A percentile compares a stretch with the other conserved stretches of the same genome.
phyloP scores from a whole-genome alignment of 1,140 invertebrate genomes.

The Stegodyphus dumicola region DNA sequence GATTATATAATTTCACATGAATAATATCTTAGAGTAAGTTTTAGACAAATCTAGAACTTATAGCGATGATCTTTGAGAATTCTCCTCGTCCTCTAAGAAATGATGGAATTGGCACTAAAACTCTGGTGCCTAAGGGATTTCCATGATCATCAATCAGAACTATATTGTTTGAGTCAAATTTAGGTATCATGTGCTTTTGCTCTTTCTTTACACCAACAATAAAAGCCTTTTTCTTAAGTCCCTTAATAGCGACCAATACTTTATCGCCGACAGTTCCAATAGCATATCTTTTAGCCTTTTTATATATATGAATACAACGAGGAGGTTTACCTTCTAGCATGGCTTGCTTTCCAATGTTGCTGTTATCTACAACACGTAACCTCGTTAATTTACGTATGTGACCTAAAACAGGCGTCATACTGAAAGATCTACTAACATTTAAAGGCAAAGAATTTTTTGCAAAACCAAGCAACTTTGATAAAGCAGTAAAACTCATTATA shows the following conservation, averaged over 20 bases:
- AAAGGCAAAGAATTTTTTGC: neutral
- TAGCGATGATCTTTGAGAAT: constrained; percentile 93
- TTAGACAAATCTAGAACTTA: constrained; percentile 93
- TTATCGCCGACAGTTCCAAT: constrained; percentile 77
- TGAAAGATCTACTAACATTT: constrained; percentile 8
- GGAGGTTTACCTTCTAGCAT: constrained; percentile 94
- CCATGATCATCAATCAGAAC: constrained; percentile 96
- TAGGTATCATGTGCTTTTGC: constrained; percentile 85
- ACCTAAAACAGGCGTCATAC: constrained; percentile 39
- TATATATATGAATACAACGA: constrained; percentile 73
- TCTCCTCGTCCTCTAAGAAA: constrained; percentile 90
- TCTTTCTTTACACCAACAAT: constrained; percentile 89
- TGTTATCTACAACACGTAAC: constrained; percentile 95
- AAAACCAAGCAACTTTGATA: too few relatives aligned
- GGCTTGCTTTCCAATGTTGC: constrained; percentile 90
- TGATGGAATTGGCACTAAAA: constrained; percentile 94
- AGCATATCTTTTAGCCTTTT: constrained; percentile 62
- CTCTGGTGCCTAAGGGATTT: constrained; percentile 88
- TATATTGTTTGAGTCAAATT: constrained; percentile 96
- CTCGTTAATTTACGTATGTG: constrained; percentile 74
- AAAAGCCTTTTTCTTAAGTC: constrained; percentile 95
- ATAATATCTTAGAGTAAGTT: neutral
- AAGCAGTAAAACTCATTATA: too few relatives aligned
- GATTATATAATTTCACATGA: too few relatives aligned
- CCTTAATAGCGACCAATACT: constrained; percentile 95